Base-by-base conservation (phyloP, 2,113 vertebrate species). In the Raja brachyura region DNA sequence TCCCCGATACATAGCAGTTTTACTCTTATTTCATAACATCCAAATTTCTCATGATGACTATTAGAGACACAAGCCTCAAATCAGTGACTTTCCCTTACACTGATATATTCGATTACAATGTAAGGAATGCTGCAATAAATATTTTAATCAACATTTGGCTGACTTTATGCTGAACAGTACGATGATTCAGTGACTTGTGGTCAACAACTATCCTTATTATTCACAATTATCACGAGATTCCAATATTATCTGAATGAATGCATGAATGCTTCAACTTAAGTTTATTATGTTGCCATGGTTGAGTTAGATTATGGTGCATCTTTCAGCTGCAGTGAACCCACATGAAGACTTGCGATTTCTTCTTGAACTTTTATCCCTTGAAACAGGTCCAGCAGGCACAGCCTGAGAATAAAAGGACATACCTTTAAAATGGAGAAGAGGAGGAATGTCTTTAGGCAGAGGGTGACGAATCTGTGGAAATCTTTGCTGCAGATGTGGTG, bases 221-320 rank as follows among this genome's bases (percentile, higher is more conserved):
- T 86, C 28, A 86, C 5, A 63, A 59, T 85, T n/a, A n/a, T 85
- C 54, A 61, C 22, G 56, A n/a, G 54, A 61, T 59, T 85, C 14
- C 56, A 85, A 48, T 48, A 48, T 85, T 85, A 85, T 85, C 22
- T 85, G 79, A 61, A n/a, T 28, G 3, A 86, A 85, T 61, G 56
- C 56, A 61, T 86, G 83, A 86, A 86, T 86, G 59, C 28, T 63
- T 63, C 56, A 63, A 63, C 83, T 86, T n/a, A 63, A 63, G 68
- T 31, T 63, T 31, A 63, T 86, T 63, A 14, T 18, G 13, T 63
- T 63, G 56, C n/a, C 83, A 86, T 0, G 56, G 81, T 5, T 86
- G 13, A 63, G 63, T 63, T 63, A 31, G 63, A 86, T 63, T 61
- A 10, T 85, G 25, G 56, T n/a, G 54, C 25, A 28, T 63, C 61